Evolutionary conservation across 2,797 vertebrate species (phyloP).

Genomic region (Rhabdomys pumilio): DNA sequence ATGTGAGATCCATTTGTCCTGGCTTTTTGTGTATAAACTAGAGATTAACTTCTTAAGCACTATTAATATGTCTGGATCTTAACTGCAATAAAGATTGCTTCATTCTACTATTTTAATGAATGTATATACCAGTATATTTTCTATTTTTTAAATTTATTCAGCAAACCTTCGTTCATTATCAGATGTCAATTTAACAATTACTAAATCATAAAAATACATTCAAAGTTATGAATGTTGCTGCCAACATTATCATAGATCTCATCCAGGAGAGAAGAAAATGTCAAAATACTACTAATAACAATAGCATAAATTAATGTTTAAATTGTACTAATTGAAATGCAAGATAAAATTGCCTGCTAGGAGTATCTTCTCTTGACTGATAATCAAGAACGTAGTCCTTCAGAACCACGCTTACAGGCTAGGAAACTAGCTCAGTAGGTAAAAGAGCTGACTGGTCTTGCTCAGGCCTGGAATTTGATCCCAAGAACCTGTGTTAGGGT

Average conservation of each 20-base stretch:
- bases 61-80: not conserved
- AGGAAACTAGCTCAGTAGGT: not conserved
- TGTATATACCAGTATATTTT: not conserved
- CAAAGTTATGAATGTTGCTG: conserved; percentile 1
- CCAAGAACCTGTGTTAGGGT: not conserved
- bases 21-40: not conserved
- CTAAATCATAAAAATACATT: not conserved
- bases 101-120: conserved; percentile 7
- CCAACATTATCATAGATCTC: not conserved
- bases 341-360: not conserved
- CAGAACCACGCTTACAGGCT: not conserved
- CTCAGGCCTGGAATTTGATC: not conserved
- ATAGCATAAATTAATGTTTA: conserved; percentile 16
- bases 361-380: not conserved
- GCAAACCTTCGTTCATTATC: not conserved
- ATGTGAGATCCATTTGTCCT: not conserved
- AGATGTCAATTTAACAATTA: not conserved
- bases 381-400: not conserved
- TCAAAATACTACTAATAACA: not conserved
- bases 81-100: not conserved
- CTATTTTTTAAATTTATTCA: conserved; percentile 31
- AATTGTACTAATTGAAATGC: not conserved
- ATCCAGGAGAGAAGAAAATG: conserved; percentile 40
- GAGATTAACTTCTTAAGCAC: not conserved
- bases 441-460: not conserved